Conservation (phyloP, 2,888 invertebrate species). For the Colostygia pectinataria region DNA sequence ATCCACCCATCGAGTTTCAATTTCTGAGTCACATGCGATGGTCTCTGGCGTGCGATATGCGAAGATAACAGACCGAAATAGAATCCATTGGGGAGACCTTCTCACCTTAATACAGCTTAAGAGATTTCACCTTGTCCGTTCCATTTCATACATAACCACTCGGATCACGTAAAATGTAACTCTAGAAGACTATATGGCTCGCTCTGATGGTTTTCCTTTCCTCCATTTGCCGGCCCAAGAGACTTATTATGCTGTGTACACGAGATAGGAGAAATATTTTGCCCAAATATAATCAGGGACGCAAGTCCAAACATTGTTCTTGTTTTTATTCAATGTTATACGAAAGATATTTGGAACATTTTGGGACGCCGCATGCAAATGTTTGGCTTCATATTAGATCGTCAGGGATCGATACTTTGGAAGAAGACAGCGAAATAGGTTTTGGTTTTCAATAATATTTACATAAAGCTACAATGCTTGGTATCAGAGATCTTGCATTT, state of each 20-base stretch:
- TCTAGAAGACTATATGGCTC: slow-evolving; percentile 49
- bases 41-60: slow-evolving; percentile 58
- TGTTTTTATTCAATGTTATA: slow-evolving; percentile 72
- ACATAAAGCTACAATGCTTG: slow-evolving; percentile 18
- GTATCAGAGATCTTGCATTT: slow-evolving; percentile 20
- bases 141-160: slow-evolving; percentile 60
- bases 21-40: slow-evolving; percentile 56
- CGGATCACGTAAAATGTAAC: slow-evolving; percentile 73
- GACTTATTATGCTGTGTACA: slow-evolving; percentile 81
- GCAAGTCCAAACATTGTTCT: slow-evolving; percentile 73
- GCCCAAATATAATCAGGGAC: slow-evolving; percentile 81
- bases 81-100: slow-evolving; percentile 67
- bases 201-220: slow-evolving; percentile 71
- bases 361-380: slow-evolving; percentile 62
- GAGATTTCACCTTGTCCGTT: slow-evolving; percentile 76
- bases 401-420: slow-evolving; percentile 49
- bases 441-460: slow-evolving; percentile 37
- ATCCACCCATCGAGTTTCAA: slow-evolving; percentile 63
- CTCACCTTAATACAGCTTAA: slow-evolving; percentile 74
- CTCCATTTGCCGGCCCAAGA: slow-evolving; percentile 76
- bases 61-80: slow-evolving; percentile 59
- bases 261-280: slow-evolving; percentile 73
- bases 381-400: slow-evolving; percentile 72
- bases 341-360: slow-evolving; percentile 50
- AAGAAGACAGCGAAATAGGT: slow-evolving; percentile 40